Evolutionary conservation across 2,797 vertebrate genomes (phyloP).

Genomic region (Acipenser ruthenus): DNA sequence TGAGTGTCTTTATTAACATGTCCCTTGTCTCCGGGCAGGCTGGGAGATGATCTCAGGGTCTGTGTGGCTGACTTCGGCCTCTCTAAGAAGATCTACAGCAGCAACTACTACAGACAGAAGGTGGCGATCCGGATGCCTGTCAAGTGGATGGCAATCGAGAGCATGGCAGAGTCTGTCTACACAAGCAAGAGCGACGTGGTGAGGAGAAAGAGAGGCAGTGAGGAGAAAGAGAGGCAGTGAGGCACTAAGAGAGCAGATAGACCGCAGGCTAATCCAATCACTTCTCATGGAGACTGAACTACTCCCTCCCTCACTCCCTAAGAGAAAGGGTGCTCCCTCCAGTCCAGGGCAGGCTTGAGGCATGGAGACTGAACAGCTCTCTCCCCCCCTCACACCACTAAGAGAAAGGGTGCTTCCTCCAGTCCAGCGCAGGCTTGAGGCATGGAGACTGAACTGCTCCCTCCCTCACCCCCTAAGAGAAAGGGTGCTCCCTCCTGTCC

Average conservation of each 20-base stretch:
- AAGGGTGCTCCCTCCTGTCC: background rate
- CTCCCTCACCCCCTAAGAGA: background rate
- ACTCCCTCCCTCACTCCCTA: background rate
- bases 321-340: background rate
- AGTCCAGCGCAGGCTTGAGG: background rate
- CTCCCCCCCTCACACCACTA: background rate
- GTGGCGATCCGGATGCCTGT: slow-evolving; percentile 43
- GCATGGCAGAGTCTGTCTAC: slow-evolving; percentile 55
- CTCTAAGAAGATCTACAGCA: slow-evolving; percentile 52
- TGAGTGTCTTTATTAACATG: background rate
- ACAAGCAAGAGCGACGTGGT: slow-evolving; percentile 61
- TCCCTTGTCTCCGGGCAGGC: slow-evolving; percentile 32
- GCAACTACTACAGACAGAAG: slow-evolving; percentile 54
- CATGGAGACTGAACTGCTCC: background rate
- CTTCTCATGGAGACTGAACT: no score
- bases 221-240: background rate
- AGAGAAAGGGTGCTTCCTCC: background rate
- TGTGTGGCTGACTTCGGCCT: slow-evolving; percentile 61
- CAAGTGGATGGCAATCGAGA: slow-evolving; percentile 63
- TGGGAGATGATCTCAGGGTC: slow-evolving; percentile 53
- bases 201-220: slow-evolving; percentile 16
- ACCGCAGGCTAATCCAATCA: no score
- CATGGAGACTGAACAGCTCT: background rate
- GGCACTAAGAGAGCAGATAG: no score
- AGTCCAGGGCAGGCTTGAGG: background rate